Evolutionary conservation across 2,797 vertebrate species (phyloP).

Genomic region (Anguilla pacifica): DNA sequence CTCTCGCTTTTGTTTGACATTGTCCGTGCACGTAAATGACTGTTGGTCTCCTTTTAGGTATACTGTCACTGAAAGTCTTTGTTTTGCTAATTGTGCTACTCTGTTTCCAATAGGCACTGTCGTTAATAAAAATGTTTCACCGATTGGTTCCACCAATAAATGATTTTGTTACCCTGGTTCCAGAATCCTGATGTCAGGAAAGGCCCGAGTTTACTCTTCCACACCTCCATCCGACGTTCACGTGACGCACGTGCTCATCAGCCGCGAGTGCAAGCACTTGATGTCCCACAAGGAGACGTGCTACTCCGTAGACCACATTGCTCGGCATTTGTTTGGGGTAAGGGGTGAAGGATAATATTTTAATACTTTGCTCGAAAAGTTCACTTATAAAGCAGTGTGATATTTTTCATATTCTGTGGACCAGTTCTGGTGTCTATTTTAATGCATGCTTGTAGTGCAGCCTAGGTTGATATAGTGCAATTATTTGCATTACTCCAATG

Average conservation of each 20-base stretch:
- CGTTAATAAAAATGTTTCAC: not conserved
- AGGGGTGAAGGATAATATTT: constrained; percentile 33
- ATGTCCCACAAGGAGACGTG: constrained; percentile 59
- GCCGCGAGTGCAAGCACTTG: constrained; percentile 53
- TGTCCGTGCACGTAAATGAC: not conserved
- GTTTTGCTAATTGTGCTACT: not conserved
- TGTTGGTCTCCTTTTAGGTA: not conserved
- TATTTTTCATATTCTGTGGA: not conserved
- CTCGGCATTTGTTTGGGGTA: constrained; percentile 88
- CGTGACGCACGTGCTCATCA: constrained; percentile 72
- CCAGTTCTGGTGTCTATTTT: not conserved
- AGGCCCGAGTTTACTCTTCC: constrained; percentile 60
- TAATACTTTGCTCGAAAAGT: not conserved
- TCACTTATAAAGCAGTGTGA: not conserved
- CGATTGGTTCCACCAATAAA: not conserved
- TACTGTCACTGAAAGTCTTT: not conserved
- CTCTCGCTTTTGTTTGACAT: not conserved
- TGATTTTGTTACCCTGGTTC: constrained; percentile 2
- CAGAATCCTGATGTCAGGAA: constrained; percentile 73
- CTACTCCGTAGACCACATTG: constrained; percentile 80
- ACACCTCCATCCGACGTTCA: constrained; percentile 48
- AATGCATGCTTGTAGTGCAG: not conserved
- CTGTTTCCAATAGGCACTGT: not conserved
- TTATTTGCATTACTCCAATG: not conserved
- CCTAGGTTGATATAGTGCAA: not conserved